These are phyloP conservation scores for Romanogobio albipinnatus DNA, from an alignment of 2,113 vertebrate species.

Conservation along the genomic window DNA sequence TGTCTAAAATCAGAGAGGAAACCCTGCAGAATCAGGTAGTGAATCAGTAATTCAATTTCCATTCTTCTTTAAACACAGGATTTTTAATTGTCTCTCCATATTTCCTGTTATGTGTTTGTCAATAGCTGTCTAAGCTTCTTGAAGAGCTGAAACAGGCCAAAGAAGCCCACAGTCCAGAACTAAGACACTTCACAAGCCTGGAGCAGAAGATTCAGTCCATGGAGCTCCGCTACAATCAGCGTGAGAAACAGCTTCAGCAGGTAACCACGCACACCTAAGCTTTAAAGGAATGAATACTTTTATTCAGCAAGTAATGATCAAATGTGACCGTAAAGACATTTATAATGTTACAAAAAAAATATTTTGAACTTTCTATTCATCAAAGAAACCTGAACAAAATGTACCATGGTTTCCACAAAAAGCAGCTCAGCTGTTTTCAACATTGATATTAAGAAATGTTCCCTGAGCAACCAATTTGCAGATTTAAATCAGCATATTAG, in stretches of 20 bases:
- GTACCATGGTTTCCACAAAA: not conserved
- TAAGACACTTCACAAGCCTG: slow-evolving; percentile 84
- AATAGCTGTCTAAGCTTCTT: slow-evolving; percentile 83
- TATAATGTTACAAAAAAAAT: not conserved
- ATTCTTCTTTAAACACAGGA: not conserved
- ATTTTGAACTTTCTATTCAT: not conserved
- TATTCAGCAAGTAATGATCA: not conserved
- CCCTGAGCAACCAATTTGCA: too few relatives aligned
- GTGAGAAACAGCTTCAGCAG: slow-evolving; percentile 88
- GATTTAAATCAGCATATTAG: not conserved
- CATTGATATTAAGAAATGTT: too few relatives aligned
- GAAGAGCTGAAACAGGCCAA: slow-evolving; percentile 88
- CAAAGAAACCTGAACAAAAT: not conserved
- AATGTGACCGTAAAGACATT: not conserved
- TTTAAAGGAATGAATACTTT: not conserved
- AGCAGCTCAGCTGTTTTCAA: not conserved
- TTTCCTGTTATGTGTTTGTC: not conserved
- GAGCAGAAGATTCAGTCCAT: slow-evolving; percentile 87
- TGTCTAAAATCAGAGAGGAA: slow-evolving; percentile 84
- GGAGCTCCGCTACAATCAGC: slow-evolving; percentile 83
- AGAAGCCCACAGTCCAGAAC: slow-evolving; percentile 85
- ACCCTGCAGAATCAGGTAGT: slow-evolving; percentile 85
- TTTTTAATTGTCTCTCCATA: not conserved
- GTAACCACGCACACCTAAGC: slow-evolving; percentile 62
- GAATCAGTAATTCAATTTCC: not conserved